Base-by-base conservation (phyloP, 2,888 invertebrate species). In the Tortricodes alternella region DNA sequence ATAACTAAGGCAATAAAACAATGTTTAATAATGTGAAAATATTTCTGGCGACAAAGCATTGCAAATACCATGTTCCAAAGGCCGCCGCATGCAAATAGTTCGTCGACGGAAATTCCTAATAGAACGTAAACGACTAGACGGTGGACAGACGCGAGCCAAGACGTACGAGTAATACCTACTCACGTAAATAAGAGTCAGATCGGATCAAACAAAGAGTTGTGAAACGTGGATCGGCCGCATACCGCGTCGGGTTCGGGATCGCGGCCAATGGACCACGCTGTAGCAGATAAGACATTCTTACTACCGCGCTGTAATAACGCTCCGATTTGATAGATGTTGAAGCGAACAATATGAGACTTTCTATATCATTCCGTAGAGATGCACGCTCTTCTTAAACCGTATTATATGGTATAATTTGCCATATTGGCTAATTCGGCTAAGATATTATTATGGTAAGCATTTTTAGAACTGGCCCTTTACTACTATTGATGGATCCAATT, bases 101-200 rank as follows among this genome's bases (percentile, higher is more conserved):
- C 73, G 75, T 73, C 68, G 71, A 78, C 78, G 85, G 86, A 83
- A 87, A 86, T 88, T 83, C 83, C 80, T 79, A 71, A 71, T 73
- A 72, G 74, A 68, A 76, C 72, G 78, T 80, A 78, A 81, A 80
- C 76, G 87, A 75, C 88, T 89, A 89, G 89, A 89, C 89, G 77
- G 68, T 70, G 83, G 74, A 81, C 83, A 89, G 89, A 89, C 89
- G 77, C 68, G 74, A 70, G 76, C 73, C 76, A 72, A 78, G 73
- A 71, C 73, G 74, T 73, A 70, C 73, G 68, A 70, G 66, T 44
- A 44, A 44, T 35, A 65, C n/a, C n/a, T n/a, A n/a, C 69, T 65
- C 77, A 75, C 78, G 81, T 81, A 77, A 81, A 82, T 81, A 80
- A 74, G 50, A 53, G 59, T 49, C 62, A 51, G 53, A 39, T 53